Conservation (phyloP, 2,113 vertebrate genomes). For the Phrynocephalus versicolor region DNA sequence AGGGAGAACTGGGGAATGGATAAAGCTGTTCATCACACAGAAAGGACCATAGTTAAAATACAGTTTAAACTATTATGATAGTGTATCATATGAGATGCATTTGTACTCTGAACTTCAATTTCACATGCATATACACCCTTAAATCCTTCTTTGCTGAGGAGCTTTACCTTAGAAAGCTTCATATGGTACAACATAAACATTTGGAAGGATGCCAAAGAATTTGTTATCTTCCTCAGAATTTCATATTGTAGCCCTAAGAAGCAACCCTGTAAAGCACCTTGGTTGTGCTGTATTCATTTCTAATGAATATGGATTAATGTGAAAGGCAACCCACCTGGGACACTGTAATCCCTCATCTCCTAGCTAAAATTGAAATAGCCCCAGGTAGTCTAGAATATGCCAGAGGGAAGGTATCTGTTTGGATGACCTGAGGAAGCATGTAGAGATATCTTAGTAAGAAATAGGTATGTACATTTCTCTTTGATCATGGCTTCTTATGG, state of each 20-base stretch:
- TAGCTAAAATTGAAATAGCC: slow-evolving; percentile 11
- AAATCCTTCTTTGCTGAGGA: neutral
- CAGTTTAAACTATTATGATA: neutral
- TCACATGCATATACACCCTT: neutral
- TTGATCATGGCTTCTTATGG: slow-evolving; percentile 6
- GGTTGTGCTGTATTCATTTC: neutral
- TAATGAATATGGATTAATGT: slow-evolving; percentile 2
- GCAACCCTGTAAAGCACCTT: slow-evolving; percentile 3
- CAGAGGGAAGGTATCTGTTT: neutral
- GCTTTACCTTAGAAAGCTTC: neutral
- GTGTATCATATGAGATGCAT: too few relatives aligned
- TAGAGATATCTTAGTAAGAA: slow-evolving; percentile 2
- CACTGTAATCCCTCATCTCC: neutral
- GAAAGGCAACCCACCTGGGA: neutral
- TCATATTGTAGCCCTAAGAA: slow-evolving; percentile 21
- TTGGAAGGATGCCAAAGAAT: slow-evolving; percentile 3
- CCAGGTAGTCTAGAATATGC: neutral
- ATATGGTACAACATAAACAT: slow-evolving; percentile 5
- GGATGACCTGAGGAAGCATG: slow-evolving; percentile 9
- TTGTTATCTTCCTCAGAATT: slow-evolving; percentile 14
- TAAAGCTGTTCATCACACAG: neutral
- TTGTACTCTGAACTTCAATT: neutral
- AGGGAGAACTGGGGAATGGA: neutral
- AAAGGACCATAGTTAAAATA: neutral
- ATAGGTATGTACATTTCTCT: neutral